Evolutionary conservation across 2,113 vertebrate genomes (phyloP).

Genomic region (Phaethon lepturus): DNA sequence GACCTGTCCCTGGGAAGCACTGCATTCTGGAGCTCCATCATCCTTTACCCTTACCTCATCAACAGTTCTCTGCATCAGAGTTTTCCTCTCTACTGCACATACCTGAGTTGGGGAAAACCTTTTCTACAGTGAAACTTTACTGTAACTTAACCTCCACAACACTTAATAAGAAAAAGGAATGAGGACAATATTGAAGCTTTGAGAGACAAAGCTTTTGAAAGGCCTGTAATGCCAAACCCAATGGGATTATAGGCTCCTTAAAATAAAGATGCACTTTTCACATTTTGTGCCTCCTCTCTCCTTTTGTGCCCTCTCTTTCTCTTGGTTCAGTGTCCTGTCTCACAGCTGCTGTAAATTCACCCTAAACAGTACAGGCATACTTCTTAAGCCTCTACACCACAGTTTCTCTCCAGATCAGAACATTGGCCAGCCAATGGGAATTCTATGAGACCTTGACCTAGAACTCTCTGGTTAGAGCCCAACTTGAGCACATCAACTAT

Average conservation of each 20-base stretch:
- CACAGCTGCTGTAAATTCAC: background rate
- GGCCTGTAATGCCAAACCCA: background rate
- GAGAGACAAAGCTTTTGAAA: background rate
- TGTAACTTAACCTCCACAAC: background rate
- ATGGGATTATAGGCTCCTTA: background rate
- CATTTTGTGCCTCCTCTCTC: background rate
- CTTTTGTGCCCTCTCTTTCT: background rate
- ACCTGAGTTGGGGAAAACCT: background rate
- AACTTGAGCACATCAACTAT: background rate
- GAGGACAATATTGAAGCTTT: background rate
- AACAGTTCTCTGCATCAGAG: background rate
- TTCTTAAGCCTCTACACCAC: background rate
- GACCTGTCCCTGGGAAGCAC: background rate
- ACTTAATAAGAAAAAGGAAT: background rate
- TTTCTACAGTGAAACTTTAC: background rate
- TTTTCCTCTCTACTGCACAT: background rate
- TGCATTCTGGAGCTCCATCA: background rate
- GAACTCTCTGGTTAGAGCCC: background rate
- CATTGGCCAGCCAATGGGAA: background rate
- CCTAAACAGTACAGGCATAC: background rate
- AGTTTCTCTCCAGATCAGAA: background rate
- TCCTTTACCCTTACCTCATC: background rate
- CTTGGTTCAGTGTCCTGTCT: background rate
- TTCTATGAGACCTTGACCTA: background rate
- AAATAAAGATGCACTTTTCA: background rate